A percentile compares a stretch with the other conserved stretches of the same genome.
These are phyloP conservation scores for Heptranchias perlo DNA, from an alignment of 2,113 vertebrate species.

Conservation along the genomic window DNA sequence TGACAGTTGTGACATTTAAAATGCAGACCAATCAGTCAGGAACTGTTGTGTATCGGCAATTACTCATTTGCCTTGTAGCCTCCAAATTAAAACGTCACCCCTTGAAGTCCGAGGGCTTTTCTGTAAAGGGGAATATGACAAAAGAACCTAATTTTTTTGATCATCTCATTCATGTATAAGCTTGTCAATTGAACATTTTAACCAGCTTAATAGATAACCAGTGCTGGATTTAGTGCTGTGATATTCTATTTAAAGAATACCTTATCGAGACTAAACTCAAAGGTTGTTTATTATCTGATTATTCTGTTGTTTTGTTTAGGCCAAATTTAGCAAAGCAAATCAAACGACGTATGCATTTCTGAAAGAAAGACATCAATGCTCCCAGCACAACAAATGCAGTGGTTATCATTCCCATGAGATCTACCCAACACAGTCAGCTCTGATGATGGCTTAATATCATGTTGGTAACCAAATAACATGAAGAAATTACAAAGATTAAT, in stretches of 20 bases:
- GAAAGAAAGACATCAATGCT: neutral
- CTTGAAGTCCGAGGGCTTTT: neutral
- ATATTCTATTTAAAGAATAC: no score
- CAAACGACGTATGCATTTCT: neutral
- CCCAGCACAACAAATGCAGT: neutral
- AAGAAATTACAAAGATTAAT: neutral
- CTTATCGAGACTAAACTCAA: neutral
- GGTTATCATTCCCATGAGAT: neutral
- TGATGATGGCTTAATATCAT: neutral
- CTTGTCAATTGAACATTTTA: neutral
- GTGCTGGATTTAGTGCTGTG: neutral
- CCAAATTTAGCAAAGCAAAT: neutral
- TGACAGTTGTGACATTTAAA: constrained; percentile 30
- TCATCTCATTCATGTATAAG: neutral
- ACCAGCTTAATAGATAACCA: neutral
- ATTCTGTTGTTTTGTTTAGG: neutral
- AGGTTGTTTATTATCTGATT: neutral
- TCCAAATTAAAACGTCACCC: neutral
- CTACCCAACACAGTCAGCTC: neutral
- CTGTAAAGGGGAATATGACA: neutral
- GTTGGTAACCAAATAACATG: no score
- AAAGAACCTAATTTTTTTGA: no score
- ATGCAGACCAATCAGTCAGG: neutral
- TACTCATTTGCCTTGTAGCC: neutral
- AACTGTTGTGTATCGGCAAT: neutral